Percentiles rank a stretch among this genome's conserved stretches.
Conservation (phyloP, 2,113 vertebrate genomes). For the Alosa alosa region DNA sequence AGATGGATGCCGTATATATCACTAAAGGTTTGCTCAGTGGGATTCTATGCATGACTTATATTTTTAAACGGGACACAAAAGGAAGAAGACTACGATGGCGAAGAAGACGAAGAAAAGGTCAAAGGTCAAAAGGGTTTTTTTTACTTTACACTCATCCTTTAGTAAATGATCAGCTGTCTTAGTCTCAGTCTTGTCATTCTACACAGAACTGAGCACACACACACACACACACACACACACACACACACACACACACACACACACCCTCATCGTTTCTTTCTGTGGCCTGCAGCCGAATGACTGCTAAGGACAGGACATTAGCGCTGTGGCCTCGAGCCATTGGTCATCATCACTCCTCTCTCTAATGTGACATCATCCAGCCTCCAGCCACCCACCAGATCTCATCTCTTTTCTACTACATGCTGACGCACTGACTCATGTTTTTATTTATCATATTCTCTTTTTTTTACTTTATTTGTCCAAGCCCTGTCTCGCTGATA, state of each 20-base stretch:
- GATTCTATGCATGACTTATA: conserved; percentile 77
- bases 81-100: background rate
- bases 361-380: no score
- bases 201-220: background rate
- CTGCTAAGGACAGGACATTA: no score
- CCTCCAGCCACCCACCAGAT: no score
- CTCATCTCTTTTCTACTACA: no score
- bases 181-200: background rate
- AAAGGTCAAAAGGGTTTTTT: conserved; percentile 45
- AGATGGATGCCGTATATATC: conserved; percentile 53
- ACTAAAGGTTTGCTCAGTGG: conserved; percentile 66
- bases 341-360: no score
- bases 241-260: background rate
- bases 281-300: no score
- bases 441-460: no score
- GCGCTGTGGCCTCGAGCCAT: no score
- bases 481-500: no score
- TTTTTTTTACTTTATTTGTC: no score
- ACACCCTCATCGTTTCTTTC: background rate
- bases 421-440: no score
- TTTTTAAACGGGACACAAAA: conserved; percentile 53
- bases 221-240: background rate
- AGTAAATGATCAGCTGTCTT: background rate
- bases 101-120: conserved; percentile 36
- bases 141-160: background rate